Evolutionary conservation across 2,797 vertebrate species (phyloP).

Genomic region (Linurgus olivaceus): DNA sequence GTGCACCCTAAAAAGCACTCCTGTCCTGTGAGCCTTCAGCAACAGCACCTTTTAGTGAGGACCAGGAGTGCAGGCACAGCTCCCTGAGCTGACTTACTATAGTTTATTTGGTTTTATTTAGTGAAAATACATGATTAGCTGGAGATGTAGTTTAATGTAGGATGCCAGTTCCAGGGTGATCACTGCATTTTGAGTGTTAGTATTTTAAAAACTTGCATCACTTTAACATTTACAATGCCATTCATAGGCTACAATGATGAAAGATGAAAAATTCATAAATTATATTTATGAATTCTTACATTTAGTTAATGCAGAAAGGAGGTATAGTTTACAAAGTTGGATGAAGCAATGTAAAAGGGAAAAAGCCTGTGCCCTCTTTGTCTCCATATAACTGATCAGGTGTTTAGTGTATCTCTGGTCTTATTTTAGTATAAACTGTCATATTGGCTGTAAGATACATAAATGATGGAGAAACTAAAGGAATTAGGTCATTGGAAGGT

Average conservation of each 20-base stretch:
- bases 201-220: background rate
- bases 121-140: background rate
- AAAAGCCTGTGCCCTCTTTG: background rate
- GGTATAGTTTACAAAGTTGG: background rate
- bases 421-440: background rate
- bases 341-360: background rate
- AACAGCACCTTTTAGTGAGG: background rate
- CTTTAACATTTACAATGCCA: background rate
- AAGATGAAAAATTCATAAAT: background rate
- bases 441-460: background rate
- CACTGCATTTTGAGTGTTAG: background rate
- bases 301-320: background rate
- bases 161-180: rapidly evolving
- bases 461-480: background rate
- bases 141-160: background rate
- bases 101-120: background rate
- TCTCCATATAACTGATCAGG: background rate
- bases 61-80: background rate
- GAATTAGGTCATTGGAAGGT: background rate
- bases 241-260: background rate
- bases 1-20: background rate
- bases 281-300: background rate
- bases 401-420: background rate
- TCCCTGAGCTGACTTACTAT: background rate
- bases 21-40: background rate